phyloP scores from a whole-genome alignment of 2,113 vertebrate genomes.

The Cebidichthys violaceus region DNA sequence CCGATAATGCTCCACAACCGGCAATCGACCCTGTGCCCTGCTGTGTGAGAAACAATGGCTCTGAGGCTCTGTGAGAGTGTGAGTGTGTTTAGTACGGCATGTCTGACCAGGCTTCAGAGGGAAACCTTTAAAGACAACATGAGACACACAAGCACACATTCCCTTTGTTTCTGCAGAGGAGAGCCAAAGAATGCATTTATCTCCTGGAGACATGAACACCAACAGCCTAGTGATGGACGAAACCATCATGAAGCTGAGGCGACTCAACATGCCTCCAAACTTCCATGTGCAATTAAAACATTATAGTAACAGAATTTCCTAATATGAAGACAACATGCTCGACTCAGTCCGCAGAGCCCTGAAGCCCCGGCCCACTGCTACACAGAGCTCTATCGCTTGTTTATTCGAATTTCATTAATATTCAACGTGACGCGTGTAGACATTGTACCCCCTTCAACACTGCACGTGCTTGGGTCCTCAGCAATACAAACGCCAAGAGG shows the following conservation, averaged over 20 bases:
- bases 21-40: conserved; percentile 78
- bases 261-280: neutral
- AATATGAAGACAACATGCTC: too few relatives aligned
- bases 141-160: conserved; percentile 43
- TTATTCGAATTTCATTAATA: neutral
- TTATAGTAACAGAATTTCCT: neutral
- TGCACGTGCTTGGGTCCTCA: neutral
- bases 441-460: neutral
- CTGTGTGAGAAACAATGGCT: conserved; percentile 74
- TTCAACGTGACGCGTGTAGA: neutral
- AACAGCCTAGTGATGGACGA: neutral
- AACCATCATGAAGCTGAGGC: neutral
- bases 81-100: conserved; percentile 33
- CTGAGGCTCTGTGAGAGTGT: conserved; percentile 13
- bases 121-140: conserved; percentile 54
- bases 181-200: conserved; percentile 31
- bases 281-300: neutral
- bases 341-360: too few relatives aligned
- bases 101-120: conserved; percentile 62
- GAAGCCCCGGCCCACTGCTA: too few relatives aligned
- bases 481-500: neutral
- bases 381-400: neutral
- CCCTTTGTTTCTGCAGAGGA: conserved; percentile 24
- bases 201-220: conserved; percentile 3
- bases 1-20: conserved; percentile 88